Base-by-base conservation (phyloP, 1,140 invertebrate species). In the Pseudomyrmex flavicornis region DNA sequence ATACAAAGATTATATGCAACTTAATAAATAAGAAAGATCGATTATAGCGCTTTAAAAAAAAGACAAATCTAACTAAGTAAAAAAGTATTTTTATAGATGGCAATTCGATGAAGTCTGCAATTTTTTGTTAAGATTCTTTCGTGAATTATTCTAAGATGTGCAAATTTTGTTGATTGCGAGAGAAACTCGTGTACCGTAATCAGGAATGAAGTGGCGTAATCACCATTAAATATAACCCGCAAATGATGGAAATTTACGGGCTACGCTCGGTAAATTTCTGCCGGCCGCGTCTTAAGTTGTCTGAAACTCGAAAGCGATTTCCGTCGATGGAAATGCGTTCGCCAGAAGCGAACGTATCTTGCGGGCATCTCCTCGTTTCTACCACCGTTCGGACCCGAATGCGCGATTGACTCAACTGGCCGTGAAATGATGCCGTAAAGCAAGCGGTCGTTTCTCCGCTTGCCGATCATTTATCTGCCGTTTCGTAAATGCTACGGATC, bases 371-470 rank as follows among this genome's bases (percentile, higher is more conserved):
- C 17, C 44, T 35, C 20, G 66, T 72, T 80, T 44, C 76, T 59
- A 61, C 9, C 35, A n/a, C 44, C 20, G 20, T 35, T 70, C 54
- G 44, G 58, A 59, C 9, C 59, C 26, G 26, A 72, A 72, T 80
- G 20, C 17, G 35, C 70, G 61, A 82, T 76, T 56, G 80, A 58
- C 26, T 48, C 58, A 82, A 82, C 61, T 76, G 59, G 58, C 70
- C 80, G 72, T 82, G 70, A 82, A 82, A 82, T 75, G 48, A 82
- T 10, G 13, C 50, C 70, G 61, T 74, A 61, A 74, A 74, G 35
- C 72, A 61, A 70, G 35, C 26, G 22, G 56, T 5, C 56, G 72
- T 82, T 76, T 76, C 59, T 63, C 26, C 65, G 17, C 17, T 79
- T 35, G 66, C 76, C 12, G 48, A 82, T 82, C 72, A 76, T 82